Evolutionary conservation across 35 echinoderm and acorn worm species (phyloP), one percentile per base, ranked within the genome.

Genomic region (Stichopus chloronotus): DNA sequence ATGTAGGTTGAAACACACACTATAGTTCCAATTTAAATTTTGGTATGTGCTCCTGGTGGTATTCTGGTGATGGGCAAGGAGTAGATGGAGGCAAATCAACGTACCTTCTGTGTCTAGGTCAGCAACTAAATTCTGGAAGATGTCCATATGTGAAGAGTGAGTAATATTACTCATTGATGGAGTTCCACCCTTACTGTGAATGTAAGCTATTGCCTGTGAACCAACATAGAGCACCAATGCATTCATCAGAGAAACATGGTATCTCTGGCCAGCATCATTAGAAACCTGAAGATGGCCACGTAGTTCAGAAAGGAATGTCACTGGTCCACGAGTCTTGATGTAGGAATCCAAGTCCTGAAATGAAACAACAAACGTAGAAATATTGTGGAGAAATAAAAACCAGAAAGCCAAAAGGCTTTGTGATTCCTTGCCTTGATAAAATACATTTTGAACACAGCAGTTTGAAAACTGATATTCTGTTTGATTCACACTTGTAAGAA

Each of bases 161-260:
- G 97, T 96, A 23, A 99, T 99, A 57, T 96, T 99, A 58, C 95
- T 99, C 97, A 99, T 99, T 55, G 97, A 99, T 56, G 97, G 97
- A 55, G 97, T 95, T 79, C 95, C 93, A 71, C 95, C 95, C 59
- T 99, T 99, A 72, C 97, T 99, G 74, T 96, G 97, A 63, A 99
- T 96, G 95, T 95, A 99, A 24, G 95, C 95, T 80, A 99, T 99
- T 21, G 97, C 97, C 90, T 99, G 97, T 68, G 95, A 96, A 9
- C 97, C 97, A 9, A 99, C 97, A 71, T 99, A 99, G 12, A 99
- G 93, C 52, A 99, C 97, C 89, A 99, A 65, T 25, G 97, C 97
- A 56, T 99, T 99, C 97, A 99, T 99, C 6, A 99, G 92, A 9
- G 97, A 85, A 5, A 96, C 91, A 74, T 99, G 96, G 79, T 98